These are phyloP conservation scores for Pachycephus smyrnensis DNA, from an alignment of 2,888 invertebrate species.

Conservation along the genomic window DNA sequence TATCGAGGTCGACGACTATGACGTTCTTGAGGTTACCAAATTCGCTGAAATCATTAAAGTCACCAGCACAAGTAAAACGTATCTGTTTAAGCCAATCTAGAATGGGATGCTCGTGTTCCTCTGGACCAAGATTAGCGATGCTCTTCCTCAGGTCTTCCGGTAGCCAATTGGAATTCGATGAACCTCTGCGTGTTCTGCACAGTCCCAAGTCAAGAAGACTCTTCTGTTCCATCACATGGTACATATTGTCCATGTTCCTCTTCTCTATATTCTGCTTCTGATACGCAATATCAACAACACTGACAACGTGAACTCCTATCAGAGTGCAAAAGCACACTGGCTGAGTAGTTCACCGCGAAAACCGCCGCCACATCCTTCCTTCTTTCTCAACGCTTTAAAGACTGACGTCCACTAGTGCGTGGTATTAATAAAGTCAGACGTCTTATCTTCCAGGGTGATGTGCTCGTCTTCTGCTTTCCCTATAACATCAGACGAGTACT, in stretches of 20 bases:
- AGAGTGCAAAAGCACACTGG: neutral
- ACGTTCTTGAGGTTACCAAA: neutral
- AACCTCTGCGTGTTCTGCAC: neutral
- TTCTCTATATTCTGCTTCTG: neutral
- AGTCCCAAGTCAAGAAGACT: conserved; percentile 23
- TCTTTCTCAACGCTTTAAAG: neutral
- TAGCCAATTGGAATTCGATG: conserved; percentile 25
- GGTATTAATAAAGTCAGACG: neutral
- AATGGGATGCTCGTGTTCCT: conserved; percentile 26
- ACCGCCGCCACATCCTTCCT: neutral
- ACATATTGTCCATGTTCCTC: conserved; percentile 17
- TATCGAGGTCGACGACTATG: neutral
- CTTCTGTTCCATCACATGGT: conserved; percentile 39
- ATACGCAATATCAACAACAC: neutral
- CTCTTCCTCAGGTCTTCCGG: conserved; percentile 30
- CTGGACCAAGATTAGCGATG: conserved; percentile 21
- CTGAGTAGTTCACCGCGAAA: neutral
- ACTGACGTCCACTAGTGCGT: neutral
- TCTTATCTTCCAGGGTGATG: neutral
- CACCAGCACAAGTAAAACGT: conserved; percentile 30
- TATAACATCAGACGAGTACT: neutral
- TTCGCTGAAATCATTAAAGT: conserved; percentile 31
- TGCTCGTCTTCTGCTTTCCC: neutral
- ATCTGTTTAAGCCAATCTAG: conserved; percentile 39
- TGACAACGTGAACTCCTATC: neutral